A percentile compares a stretch with the other conserved stretches of the same genome.
phyloP scores from a whole-genome alignment of 2,797 vertebrate genomes.

The Pseudochirops corinnae region DNA sequence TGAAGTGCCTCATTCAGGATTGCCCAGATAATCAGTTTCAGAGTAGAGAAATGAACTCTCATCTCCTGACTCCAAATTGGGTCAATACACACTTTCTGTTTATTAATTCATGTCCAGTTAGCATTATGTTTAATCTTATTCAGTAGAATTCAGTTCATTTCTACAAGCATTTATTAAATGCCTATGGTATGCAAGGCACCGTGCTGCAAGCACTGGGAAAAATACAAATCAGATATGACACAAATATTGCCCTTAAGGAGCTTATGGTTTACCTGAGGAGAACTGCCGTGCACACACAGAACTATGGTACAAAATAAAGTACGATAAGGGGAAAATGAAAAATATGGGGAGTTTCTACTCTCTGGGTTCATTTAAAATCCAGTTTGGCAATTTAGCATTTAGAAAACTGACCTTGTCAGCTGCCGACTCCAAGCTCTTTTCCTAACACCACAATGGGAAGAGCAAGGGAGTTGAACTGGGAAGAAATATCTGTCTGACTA shows the following conservation, averaged over 20 bases:
- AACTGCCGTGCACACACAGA: not conserved
- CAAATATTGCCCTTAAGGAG: not conserved
- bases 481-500: not conserved
- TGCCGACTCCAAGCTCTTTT: not conserved
- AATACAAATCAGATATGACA: not conserved
- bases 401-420: not conserved
- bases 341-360: not conserved
- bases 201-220: not conserved
- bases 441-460: not conserved
- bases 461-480: not conserved
- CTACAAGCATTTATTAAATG: not conserved
- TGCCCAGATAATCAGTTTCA: not conserved
- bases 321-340: not conserved
- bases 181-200: not conserved
- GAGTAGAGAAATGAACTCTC: not conserved
- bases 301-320: not conserved
- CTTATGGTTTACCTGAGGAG: not conserved
- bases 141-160: not conserved
- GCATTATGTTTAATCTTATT: not conserved
- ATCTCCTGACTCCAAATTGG: not conserved
- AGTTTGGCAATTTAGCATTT: not conserved
- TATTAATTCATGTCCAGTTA: accelerated
- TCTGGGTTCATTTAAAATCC: not conserved
- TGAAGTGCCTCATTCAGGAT: not conserved
- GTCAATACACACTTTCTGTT: accelerated